Conservation (phyloP, 2,113 vertebrate genomes). For the Indicator indicator region DNA sequence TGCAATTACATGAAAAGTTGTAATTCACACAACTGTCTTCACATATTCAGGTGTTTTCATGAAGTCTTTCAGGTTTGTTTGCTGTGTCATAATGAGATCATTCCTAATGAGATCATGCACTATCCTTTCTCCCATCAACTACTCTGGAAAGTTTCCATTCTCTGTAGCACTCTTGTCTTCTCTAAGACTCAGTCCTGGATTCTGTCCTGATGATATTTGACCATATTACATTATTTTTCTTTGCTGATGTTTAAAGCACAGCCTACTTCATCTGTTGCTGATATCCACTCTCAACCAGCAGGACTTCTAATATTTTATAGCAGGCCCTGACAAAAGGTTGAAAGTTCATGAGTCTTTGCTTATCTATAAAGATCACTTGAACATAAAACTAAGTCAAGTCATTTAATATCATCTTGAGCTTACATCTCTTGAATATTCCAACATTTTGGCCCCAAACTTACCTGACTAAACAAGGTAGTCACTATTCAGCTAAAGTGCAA, state of each 20-base stretch:
- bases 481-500: background rate
- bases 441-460: background rate
- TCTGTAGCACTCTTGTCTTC: background rate
- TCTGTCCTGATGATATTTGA: background rate
- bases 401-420: background rate
- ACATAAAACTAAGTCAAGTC: background rate
- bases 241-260: background rate
- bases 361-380: background rate
- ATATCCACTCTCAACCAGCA: background rate
- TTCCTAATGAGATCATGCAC: background rate
- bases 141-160: background rate
- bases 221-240: background rate
- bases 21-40: background rate
- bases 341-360: background rate
- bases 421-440: background rate
- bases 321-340: background rate
- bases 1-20: background rate
- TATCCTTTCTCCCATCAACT: background rate
- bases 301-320: background rate
- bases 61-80: background rate
- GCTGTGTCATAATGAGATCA: background rate
- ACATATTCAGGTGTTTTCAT: background rate
- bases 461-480: background rate
- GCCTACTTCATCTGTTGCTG: background rate
- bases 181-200: background rate